Evolutionary conservation across 2,113 vertebrate species (phyloP), one percentile per base, ranked within the genome.

Genomic region (Pachypanchax playfairii): DNA sequence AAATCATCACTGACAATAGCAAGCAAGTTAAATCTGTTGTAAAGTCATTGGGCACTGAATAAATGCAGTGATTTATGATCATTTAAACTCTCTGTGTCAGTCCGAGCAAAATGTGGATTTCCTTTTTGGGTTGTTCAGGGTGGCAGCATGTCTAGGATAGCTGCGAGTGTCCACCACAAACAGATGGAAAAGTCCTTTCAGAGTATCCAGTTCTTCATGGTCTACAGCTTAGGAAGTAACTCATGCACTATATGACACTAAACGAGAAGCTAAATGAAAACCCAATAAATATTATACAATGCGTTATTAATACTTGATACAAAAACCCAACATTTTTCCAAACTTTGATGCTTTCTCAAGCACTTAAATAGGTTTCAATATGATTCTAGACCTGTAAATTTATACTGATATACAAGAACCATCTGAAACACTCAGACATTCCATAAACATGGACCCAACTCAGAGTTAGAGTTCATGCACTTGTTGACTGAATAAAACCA

Each of bases 21-120:
- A 56, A 46, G 50, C 38, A 67, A 42, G 59, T 35, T 18, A 74
- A 50, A 26, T 21, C 36, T 39, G 46, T 54, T 70, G 49, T 55
- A 73, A 58, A 76, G 57, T 44, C 18, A 59, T 5, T 42, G 17
- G 60, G 46, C 17, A 35, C 28, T 70, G 25, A 28, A 49, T 28
- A 35, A 46, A 56, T 25, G 41, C 50, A 52, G 17, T 70, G 48
- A 83, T 83, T 64, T 79, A 79, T 67, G 22, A 25, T 4, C 14
- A 3, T 43, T 52, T 69, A 47, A 64, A 13, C 60, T 58, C 13
- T 53, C 21, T 53, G 31, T 52, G 28, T 74, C 58, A 59, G 63
- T 77, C 48, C 74, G 39, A 73, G 57, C 78, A 58, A 74, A 72
- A 70, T 66, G 50, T 84, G 75, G 67, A 65, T 60, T 70, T 20